Conservation (phyloP, 2,888 invertebrate species). For the Catocala fraxini region DNA sequence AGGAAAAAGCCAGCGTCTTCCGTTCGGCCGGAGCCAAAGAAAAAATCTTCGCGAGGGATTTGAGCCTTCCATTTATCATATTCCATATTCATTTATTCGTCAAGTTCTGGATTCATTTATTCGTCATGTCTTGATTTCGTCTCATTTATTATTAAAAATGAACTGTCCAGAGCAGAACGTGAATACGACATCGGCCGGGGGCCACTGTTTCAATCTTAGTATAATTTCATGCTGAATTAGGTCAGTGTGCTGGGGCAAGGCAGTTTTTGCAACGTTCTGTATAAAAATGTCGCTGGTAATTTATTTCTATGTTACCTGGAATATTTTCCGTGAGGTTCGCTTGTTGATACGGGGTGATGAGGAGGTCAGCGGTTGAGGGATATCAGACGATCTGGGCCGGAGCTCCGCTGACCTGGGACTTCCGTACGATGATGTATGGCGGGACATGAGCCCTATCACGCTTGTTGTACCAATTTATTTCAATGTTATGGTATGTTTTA, state of each 20-base stretch:
- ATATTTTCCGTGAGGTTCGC: slow-evolving; percentile 16
- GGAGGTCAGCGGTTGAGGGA: slow-evolving; percentile 65
- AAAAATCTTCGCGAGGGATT: slow-evolving; percentile 87
- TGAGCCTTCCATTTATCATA: slow-evolving; percentile 86
- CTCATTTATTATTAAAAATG: slow-evolving; percentile 89
- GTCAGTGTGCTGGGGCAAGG: slow-evolving; percentile 56
- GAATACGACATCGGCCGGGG: slow-evolving; percentile 76
- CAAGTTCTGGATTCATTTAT: slow-evolving; percentile 89
- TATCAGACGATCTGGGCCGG: slow-evolving; percentile 65
- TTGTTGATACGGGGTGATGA: slow-evolving; percentile 54
- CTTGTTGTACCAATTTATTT: slow-evolving; percentile 58
- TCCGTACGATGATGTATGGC: slow-evolving; percentile 72
- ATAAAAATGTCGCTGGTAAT: slow-evolving; percentile 42
- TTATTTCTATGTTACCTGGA: slow-evolving; percentile 21
- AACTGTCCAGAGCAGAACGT: slow-evolving; percentile 85
- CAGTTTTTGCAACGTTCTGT: slow-evolving; percentile 52
- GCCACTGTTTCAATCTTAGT: slow-evolving; percentile 85
- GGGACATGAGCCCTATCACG: slow-evolving; percentile 59
- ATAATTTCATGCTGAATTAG: slow-evolving; percentile 85
- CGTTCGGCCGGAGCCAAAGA: slow-evolving; percentile 86
- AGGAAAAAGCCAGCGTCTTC: slow-evolving; percentile 87
- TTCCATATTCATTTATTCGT: slow-evolving; percentile 88
- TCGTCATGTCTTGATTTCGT: slow-evolving; percentile 88
- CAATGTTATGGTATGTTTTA: slow-evolving; percentile 30
- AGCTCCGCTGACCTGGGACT: slow-evolving; percentile 63